Evolutionary conservation across 2,888 invertebrate genomes (phyloP).

Genomic region (Neuroscelio doddi): DNA sequence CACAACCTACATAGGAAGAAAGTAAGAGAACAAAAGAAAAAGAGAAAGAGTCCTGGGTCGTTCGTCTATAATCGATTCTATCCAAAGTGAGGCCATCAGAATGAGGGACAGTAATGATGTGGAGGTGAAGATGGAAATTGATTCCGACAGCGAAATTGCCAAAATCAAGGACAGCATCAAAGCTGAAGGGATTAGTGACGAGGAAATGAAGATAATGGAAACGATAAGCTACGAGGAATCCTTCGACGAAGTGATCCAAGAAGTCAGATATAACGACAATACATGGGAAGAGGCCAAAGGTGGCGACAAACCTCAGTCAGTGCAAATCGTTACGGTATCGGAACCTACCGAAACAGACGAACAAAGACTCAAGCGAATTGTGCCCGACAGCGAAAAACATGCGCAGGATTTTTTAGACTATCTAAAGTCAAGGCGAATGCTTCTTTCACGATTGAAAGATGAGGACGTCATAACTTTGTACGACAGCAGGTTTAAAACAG

Average conservation of each 20-base stretch:
- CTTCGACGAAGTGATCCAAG: conserved; percentile 12
- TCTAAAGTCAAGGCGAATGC: conserved; percentile 64
- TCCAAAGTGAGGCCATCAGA: conserved; percentile 6
- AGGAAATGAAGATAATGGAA: conserved; percentile 26
- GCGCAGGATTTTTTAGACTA: conserved; percentile 66
- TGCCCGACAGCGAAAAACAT: conserved; percentile 58
- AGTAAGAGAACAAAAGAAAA: conserved; percentile 68
- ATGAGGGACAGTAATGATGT: conserved; percentile 21
- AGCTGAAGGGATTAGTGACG: conserved; percentile 14
- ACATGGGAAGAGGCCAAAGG: conserved; percentile 38
- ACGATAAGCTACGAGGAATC: conserved; percentile 26
- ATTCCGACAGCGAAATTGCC: conserved; percentile 3
- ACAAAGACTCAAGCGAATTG: conserved; percentile 58
- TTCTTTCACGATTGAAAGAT: conserved; percentile 63
- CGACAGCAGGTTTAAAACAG: conserved; percentile 57
- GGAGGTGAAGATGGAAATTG: conserved; percentile 32
- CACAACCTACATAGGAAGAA: no score
- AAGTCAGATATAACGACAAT: conserved; percentile 40
- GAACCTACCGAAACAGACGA: conserved; percentile 56
- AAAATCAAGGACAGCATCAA: conserved; percentile 5
- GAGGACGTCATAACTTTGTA: conserved; percentile 65
- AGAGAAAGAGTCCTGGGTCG: conserved; percentile 65
- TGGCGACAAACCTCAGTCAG: conserved; percentile 11
- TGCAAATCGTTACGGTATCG: conserved; percentile 15
- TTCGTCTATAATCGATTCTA: conserved; percentile 7